Evolutionary conservation across 2,113 vertebrate species (phyloP), one percentile per base, ranked within the genome.

Genomic region (Raja brachyura): DNA sequence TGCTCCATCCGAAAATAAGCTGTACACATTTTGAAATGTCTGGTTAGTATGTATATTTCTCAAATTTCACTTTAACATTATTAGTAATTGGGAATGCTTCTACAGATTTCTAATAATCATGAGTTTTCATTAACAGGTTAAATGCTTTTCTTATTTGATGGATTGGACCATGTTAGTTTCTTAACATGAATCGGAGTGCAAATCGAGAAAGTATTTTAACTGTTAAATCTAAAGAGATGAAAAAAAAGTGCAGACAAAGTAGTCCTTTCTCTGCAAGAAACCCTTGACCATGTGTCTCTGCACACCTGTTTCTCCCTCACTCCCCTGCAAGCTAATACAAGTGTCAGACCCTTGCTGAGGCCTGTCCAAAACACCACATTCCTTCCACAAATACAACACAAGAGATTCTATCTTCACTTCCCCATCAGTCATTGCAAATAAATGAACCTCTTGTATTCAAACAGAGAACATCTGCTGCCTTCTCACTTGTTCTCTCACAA

Each of bases 331-430:
- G 90, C 66, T 92, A 74, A 70, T 70, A 92, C 90, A 74, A 70
- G 68, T 70, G 90, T 48, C 90, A 92, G 68, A 73, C 90, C 68
- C 68, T 22, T 92, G 90, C 90, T 74, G 90, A 92, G 90, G 90
- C 90, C 66, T 92, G 90, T 92, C 90, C 33, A 74, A 92, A 92
- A 92, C 90, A 92, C 90, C 70, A 74, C 90, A 92, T 92, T 92
- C 90, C 90, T 92, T 92, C 68, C 90, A 92, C 66, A 73, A 92
- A 92, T 66, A 66, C 31, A 48, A 25, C 88, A 39, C 90, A 74
- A 92, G 90, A 73, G 90, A 92, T 92, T 92, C 88, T 92, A 73
- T 92, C 88, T 92, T 92, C 90, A 92, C 68, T 92, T 48, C 66
- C 39, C 90, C 90, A 74, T 92, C 90, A 92, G 90, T 92, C 68